Evolutionary conservation across 1,140 invertebrate species (phyloP).

Genomic region (Eufriesea mexicana): DNA sequence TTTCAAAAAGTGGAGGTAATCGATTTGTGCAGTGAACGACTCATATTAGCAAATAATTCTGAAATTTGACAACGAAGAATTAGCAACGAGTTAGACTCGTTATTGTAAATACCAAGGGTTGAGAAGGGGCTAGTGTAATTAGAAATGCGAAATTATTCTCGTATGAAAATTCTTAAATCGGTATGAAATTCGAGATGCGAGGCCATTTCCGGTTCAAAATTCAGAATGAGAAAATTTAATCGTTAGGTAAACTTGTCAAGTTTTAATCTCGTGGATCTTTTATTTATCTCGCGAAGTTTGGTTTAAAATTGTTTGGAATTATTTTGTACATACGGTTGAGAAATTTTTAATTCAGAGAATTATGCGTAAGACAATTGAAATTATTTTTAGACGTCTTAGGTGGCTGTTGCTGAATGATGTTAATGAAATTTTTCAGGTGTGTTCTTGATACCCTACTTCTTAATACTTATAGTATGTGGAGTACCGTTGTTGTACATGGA

Average conservation of each 20-base stretch:
- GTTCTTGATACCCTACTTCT: conserved; percentile 92
- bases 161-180: too few relatives aligned
- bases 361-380: background rate
- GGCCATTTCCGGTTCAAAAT: too few relatives aligned
- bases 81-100: too few relatives aligned
- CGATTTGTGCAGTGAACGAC: too few relatives aligned
- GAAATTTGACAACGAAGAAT: too few relatives aligned
- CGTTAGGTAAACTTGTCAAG: background rate
- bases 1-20: too few relatives aligned
- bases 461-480: conserved; percentile 90
- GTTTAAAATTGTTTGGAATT: background rate
- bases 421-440: conserved; percentile 85
- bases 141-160: too few relatives aligned
- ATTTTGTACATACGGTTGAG: background rate
- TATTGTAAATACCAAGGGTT: too few relatives aligned
- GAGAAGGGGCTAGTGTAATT: too few relatives aligned
- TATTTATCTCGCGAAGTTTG: background rate
- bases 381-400: background rate
- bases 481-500: conserved; percentile 94
- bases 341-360: background rate
- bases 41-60: too few relatives aligned
- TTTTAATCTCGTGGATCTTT: background rate
- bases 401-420: background rate
- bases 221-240: too few relatives aligned
- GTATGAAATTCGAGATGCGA: too few relatives aligned